These are phyloP conservation scores for Dynastes grantii DNA, from an alignment of 2,888 invertebrate genomes.

Conservation along the genomic window DNA sequence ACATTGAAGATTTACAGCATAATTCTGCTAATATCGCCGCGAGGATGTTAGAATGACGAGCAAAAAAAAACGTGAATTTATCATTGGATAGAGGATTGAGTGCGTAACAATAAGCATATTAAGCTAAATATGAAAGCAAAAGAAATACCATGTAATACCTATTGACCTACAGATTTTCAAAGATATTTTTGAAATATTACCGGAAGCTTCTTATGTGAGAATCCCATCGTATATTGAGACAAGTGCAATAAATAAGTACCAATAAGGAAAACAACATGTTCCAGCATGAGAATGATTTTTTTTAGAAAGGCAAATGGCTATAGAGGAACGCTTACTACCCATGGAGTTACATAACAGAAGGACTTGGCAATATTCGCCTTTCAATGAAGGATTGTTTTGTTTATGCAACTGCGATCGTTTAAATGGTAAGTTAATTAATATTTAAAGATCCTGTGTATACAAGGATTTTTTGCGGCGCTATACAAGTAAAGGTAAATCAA, in stretches of 20 bases:
- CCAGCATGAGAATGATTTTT: too few species aligned
- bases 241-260: too few species aligned
- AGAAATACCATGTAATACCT: not conserved
- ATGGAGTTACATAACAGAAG: too few species aligned
- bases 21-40: constrained; percentile 12
- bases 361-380: too few species aligned
- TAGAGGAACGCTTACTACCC: too few species aligned
- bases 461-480: not conserved
- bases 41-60: not conserved
- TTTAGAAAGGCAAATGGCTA: too few species aligned
- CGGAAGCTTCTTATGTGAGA: too few species aligned
- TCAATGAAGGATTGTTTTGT: not conserved
- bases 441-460: too few species aligned
- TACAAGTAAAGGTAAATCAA: not conserved
- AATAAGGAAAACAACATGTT: too few species aligned
- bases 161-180: too few species aligned
- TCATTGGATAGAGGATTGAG: not conserved
- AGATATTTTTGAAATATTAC: too few species aligned
- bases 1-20: constrained; percentile 23
- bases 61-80: not conserved
- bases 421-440: constrained; percentile 1
- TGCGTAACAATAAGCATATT: not conserved
- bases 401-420: not conserved
- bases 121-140: not conserved
- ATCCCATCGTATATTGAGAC: too few species aligned